These are phyloP conservation scores for Raja brachyura DNA, from an alignment of 2,113 vertebrate species.

Conservation along the genomic window DNA sequence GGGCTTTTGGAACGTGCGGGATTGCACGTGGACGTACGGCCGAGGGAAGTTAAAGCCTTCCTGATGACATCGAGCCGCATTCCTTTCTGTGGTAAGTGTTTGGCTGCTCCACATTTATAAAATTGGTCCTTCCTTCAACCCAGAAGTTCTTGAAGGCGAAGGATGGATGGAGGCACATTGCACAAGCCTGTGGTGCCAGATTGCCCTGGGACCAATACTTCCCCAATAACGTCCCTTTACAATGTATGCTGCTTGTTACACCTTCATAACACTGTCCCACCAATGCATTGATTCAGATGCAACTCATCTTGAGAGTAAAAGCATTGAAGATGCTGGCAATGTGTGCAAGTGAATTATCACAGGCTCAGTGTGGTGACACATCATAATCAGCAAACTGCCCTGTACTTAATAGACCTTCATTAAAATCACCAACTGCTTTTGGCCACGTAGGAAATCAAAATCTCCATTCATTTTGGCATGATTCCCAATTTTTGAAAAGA, in stretches of 20 bases:
- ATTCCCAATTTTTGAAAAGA: not conserved
- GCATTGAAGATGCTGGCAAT: too few species aligned
- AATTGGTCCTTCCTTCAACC: not conserved
- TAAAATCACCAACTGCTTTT: not conserved
- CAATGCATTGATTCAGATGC: not conserved
- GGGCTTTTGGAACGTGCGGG: conserved; percentile 1
- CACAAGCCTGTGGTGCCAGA: not conserved
- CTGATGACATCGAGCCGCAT: not conserved
- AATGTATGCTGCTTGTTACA: not conserved
- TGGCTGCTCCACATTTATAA: not conserved
- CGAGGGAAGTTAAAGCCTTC: not conserved
- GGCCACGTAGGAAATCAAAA: conserved; percentile 14
- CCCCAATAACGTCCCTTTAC: not conserved
- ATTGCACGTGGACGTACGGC: not conserved
- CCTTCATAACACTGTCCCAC: not conserved
- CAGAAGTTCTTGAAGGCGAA: not conserved
- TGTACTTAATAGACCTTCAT: not conserved
- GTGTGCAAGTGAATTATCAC: not conserved
- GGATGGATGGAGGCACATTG: not conserved
- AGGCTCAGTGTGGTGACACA: not conserved
- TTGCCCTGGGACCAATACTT: not conserved
- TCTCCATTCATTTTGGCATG: not conserved
- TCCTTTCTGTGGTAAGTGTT: conserved; percentile 6
- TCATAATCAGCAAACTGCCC: not conserved
- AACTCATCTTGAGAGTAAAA: not conserved